Evolutionary conservation across 1,140 invertebrate species (phyloP), one percentile per base, ranked within the genome.

Genomic region (Thereuonema tuberculata): DNA sequence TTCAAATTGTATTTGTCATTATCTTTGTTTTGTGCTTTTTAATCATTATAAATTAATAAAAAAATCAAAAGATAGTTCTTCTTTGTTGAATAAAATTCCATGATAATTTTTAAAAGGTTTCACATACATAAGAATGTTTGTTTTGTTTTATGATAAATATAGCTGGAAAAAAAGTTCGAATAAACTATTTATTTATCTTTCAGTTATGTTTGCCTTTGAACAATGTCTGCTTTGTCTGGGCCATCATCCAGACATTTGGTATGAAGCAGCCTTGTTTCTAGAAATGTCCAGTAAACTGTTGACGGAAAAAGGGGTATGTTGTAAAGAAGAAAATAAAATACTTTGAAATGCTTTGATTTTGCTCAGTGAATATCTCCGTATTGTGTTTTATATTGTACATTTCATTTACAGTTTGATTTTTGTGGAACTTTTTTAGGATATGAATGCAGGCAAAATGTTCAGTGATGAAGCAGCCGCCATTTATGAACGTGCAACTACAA

Each of bases 171-270:
- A n/a, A n/a, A n/a, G n/a, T n/a, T n/a, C n/a, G n/a, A n/a, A n/a
- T n/a, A 37, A 37, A 9, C 31, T 5, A 23, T 62, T 21, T 29
- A 3, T 47, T 61, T 31, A 52, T 37, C 24, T 71, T 75, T 56
- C 65, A 80, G 94, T 98, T 0, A 94, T 98, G 82, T 99, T 98
- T 78, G 95, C 95, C 0, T 96, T 97, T 65, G 96, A 99, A 69
- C 95, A 99, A 72, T 95, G 93, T 69, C 75, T 99, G 25, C 74
- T 99, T 15, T 98, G 95, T 71, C 74, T 99, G 3, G 93, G 93
- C 1, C 94, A 98, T 76, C 93, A 98, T 77, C 91, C 94, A 0
- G 95, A 98, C 66, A 89, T 99, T 50, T 99, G 96, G 96, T 94
- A 97, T 72, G 94, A 99, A 76, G 93, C 93, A 0, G 93, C 95